A percentile compares a stretch with the other conserved stretches of the same genome.
These are phyloP conservation scores for Hetaerina titia DNA, from an alignment of 2,888 invertebrate species.

Conservation along the genomic window DNA sequence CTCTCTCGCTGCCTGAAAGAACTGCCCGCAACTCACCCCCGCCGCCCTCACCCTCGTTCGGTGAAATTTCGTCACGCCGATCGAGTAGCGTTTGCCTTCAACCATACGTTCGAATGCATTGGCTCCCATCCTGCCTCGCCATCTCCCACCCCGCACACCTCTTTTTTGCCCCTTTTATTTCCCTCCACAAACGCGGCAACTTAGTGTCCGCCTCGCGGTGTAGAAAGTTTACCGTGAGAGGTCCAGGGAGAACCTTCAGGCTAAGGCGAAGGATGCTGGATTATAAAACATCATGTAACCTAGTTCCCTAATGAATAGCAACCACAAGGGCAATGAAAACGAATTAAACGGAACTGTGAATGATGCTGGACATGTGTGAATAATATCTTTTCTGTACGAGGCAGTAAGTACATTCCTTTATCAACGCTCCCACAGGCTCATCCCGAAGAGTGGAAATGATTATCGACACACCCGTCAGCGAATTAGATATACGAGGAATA, in stretches of 20 bases:
- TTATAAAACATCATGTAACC: not conserved
- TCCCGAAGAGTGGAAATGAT: too few species aligned
- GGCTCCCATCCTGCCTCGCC: not conserved
- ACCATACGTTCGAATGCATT: conserved; percentile 49
- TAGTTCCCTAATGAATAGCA: not conserved
- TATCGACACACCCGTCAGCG: too few species aligned
- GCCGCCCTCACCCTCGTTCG: not conserved
- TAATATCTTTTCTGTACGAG: not conserved
- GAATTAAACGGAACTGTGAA: not conserved
- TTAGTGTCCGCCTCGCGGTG: not conserved
- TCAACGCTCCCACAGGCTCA: too few species aligned
- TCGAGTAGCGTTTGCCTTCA: not conserved
- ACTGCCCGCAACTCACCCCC: conserved; percentile 34
- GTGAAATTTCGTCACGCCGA: conserved; percentile 53
- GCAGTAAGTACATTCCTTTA: too few species aligned
- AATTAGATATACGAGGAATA: too few species aligned
- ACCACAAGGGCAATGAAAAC: not conserved
- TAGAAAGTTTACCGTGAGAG: conserved; percentile 39
- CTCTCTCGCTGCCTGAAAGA: conserved; percentile 23
- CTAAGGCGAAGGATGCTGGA: not conserved
- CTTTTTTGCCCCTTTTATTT: not conserved
- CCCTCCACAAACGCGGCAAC: not conserved
- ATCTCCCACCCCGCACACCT: not conserved
- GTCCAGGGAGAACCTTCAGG: conserved; percentile 2
- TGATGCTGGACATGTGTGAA: not conserved